Evolutionary conservation across 2,797 vertebrate species (phyloP).

Genomic region (Moxostoma hubbsi): DNA sequence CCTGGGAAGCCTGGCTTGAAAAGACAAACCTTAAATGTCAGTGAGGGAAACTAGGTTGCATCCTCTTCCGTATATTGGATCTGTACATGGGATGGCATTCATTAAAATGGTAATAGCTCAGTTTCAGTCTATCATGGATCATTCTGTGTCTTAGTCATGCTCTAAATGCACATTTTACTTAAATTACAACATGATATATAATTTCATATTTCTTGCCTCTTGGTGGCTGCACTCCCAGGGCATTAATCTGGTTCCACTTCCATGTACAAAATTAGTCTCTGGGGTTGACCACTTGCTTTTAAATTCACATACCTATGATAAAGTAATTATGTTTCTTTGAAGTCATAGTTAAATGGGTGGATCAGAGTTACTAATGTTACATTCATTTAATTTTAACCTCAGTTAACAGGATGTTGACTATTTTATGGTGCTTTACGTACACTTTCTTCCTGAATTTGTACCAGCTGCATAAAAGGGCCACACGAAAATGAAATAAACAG

Average conservation of each 20-base stretch:
- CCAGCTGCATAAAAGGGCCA: neutral
- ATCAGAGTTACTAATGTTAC: conserved; percentile 40
- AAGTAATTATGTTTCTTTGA: conserved; percentile 52
- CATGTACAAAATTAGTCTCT: conserved; percentile 28
- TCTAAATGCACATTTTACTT: conserved; percentile 42
- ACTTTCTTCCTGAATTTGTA: neutral
- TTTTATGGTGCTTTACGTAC: conserved; percentile 14
- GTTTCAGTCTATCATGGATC: conserved; percentile 38
- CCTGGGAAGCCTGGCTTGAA: conserved; percentile 44
- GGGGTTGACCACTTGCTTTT: conserved; percentile 35
- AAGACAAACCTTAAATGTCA: conserved; percentile 57
- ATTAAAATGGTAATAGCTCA: conserved; percentile 44
- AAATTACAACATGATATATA: conserved; percentile 52
- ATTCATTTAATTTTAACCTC: conserved; percentile 17
- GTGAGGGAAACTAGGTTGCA: conserved; percentile 51
- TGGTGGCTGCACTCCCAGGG: conserved; percentile 39
- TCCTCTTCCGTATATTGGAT: conserved; percentile 23
- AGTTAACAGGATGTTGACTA: conserved; percentile 16
- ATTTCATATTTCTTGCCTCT: conserved; percentile 47
- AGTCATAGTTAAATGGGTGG: conserved; percentile 42
- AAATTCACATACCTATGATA: conserved; percentile 35
- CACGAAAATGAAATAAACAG: neutral
- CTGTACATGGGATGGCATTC: conserved; percentile 43
- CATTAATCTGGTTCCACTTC: conserved; percentile 41
- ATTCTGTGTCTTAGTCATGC: conserved; percentile 27